Evolutionary conservation across 1,140 invertebrate species (phyloP).

Genomic region (Drosophila guanche): DNA sequence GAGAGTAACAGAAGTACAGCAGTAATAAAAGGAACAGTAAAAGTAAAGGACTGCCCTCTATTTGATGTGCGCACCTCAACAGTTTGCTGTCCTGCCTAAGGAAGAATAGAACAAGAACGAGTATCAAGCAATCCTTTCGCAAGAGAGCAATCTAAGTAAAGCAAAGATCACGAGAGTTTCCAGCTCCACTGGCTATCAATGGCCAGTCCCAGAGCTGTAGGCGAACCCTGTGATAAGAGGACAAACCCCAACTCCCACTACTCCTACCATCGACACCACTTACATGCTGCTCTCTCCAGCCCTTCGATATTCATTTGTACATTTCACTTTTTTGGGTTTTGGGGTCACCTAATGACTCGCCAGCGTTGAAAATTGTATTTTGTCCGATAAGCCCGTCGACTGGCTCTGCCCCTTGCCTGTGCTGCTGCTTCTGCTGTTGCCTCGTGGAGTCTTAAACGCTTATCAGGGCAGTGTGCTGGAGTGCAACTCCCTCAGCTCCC

Average conservation of each 20-base stretch:
- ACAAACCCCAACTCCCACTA: constrained; percentile 15
- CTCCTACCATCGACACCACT: neutral
- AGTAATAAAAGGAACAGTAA: too few relatives aligned
- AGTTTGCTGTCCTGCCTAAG: too few relatives aligned
- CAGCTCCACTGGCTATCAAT: too few relatives aligned
- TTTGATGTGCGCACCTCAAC: too few relatives aligned
- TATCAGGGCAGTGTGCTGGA: constrained; percentile 37
- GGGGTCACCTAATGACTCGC: constrained; percentile 69
- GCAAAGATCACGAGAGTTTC: too few relatives aligned
- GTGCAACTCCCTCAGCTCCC: neutral
- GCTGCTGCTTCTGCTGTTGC: constrained; percentile 47
- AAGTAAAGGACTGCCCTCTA: too few relatives aligned
- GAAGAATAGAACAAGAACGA: too few relatives aligned
- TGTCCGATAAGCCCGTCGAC: constrained; percentile 52
- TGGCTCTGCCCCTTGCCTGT: constrained; percentile 13
- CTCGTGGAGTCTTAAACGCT: constrained; percentile 48
- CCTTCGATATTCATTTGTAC: constrained; percentile 55
- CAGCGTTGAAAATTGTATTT: constrained; percentile 46
- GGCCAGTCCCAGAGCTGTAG: too few relatives aligned
- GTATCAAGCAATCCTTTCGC: too few relatives aligned
- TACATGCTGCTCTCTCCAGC: constrained; percentile 3
- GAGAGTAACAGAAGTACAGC: too few relatives aligned
- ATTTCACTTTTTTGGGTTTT: constrained; percentile 69
- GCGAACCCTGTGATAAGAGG: constrained; percentile 8
- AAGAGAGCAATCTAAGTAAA: too few relatives aligned